These are phyloP conservation scores for Chionodraco myersi DNA, from an alignment of 2,113 vertebrate genomes.

Conservation along the genomic window DNA sequence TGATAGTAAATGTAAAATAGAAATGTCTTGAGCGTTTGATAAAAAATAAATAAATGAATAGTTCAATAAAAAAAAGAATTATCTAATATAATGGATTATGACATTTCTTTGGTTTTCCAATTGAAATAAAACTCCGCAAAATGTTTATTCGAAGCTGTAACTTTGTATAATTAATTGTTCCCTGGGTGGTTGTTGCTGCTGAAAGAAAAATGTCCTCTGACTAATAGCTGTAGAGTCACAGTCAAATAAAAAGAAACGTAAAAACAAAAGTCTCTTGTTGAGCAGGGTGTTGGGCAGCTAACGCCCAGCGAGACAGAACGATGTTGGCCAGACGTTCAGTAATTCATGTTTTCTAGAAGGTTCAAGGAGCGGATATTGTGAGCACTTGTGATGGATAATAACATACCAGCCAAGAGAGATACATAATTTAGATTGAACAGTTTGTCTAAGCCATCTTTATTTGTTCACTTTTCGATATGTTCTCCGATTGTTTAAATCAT, in stretches of 20 bases:
- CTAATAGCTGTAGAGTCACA: constrained; percentile 8
- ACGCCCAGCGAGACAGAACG: constrained; percentile 29
- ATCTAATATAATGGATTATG: no score
- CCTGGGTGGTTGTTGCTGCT: neutral
- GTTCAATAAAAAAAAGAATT: no score
- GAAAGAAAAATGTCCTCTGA: constrained; percentile 4
- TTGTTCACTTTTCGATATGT: neutral
- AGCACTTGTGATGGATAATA: neutral
- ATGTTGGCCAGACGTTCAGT: constrained; percentile 41
- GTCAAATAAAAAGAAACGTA: constrained; percentile 42
- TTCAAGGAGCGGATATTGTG: neutral
- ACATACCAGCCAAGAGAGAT: neutral
- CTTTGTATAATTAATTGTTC: neutral
- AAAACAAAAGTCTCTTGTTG: constrained; percentile 61
- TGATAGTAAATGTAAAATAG: no score
- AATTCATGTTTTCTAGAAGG: constrained; percentile 21
- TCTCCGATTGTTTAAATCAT: no score
- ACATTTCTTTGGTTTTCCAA: no score
- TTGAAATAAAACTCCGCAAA: neutral
- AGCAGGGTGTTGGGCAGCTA: constrained; percentile 28
- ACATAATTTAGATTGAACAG: no score
- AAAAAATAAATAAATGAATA: no score
- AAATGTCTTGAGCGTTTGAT: no score
- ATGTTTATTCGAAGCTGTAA: neutral
- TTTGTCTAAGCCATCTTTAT: neutral